phyloP scores from a whole-genome alignment of 2,113 vertebrate species.

The Pipa parva region DNA sequence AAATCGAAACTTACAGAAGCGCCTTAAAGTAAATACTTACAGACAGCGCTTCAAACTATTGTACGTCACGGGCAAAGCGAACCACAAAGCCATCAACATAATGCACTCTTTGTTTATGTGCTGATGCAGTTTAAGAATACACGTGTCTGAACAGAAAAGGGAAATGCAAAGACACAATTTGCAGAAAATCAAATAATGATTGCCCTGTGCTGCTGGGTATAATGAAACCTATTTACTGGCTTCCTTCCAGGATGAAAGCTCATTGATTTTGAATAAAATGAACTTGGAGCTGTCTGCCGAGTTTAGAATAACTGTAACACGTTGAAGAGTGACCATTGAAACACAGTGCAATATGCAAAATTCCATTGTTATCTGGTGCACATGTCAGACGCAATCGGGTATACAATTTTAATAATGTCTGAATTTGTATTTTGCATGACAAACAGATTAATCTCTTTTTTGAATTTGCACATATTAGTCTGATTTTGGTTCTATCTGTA shows the following conservation, averaged over 20 bases:
- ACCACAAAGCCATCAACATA: background rate
- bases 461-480: background rate
- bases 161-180: constrained; percentile 37
- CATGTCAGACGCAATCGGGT: constrained; percentile 3
- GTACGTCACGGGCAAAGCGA: too few species aligned
- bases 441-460: background rate
- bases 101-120: constrained; percentile 25
- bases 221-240: constrained; percentile 43
- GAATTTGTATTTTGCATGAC: background rate
- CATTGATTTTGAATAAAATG: constrained; percentile 42
- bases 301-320: constrained; percentile 26
- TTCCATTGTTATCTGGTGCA: background rate
- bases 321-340: constrained; percentile 26
- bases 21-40: too few species aligned
- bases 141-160: constrained; percentile 27
- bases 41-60: too few species aligned
- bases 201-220: constrained; percentile 37
- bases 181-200: constrained; percentile 42
- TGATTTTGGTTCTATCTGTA: background rate
- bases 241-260: constrained; percentile 21
- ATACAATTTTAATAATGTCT: constrained; percentile 11
- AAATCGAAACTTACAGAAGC: too few species aligned
- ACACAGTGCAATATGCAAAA: constrained; percentile 2
- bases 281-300: constrained; percentile 31
- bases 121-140: constrained; percentile 25